A percentile compares a stretch with the other conserved stretches of the same genome.
phyloP scores from a whole-genome alignment of 2,888 invertebrate genomes.

The Cheilosia urbana region DNA sequence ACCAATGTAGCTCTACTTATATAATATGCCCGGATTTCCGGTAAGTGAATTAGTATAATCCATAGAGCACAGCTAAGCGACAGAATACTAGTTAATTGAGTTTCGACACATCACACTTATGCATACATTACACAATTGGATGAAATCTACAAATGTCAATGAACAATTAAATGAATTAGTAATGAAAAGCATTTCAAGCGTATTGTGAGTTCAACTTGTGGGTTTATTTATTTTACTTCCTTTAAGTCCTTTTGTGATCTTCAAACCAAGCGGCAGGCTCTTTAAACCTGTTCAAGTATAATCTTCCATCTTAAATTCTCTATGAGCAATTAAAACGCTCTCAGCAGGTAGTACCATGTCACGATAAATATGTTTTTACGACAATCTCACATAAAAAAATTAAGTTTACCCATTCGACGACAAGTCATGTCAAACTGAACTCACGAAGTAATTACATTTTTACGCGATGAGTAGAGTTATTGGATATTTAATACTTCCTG shows the following conservation, averaged over 20 bases:
- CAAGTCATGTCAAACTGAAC: background rate
- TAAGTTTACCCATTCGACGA: conserved; percentile 14
- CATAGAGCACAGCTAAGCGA: conserved; percentile 1
- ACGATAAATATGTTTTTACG: background rate
- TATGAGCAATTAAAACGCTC: no score
- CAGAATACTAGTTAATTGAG: conserved; percentile 8
- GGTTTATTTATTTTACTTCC: no score
- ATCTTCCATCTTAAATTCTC: no score
- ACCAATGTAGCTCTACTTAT: conserved; percentile 4
- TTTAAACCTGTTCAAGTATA: no score
- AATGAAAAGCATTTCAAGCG: no score
- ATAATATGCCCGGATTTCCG: conserved; percentile 50
- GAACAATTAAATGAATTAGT: no score
- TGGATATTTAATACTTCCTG: conserved; percentile 1
- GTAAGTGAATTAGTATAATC: conserved; percentile 57
- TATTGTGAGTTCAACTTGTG: no score
- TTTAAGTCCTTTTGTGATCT: no score
- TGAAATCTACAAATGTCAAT: no score
- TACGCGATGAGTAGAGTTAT: conserved; percentile 24
- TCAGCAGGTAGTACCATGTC: background rate
- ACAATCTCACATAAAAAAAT: conserved; percentile 10
- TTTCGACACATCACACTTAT: conserved; percentile 4
- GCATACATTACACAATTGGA: no score
- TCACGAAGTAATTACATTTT: conserved; percentile 5
- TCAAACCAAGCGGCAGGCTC: no score